Evolutionary conservation across 2,888 invertebrate genomes (phyloP).

Genomic region (Lasioglossum morio): DNA sequence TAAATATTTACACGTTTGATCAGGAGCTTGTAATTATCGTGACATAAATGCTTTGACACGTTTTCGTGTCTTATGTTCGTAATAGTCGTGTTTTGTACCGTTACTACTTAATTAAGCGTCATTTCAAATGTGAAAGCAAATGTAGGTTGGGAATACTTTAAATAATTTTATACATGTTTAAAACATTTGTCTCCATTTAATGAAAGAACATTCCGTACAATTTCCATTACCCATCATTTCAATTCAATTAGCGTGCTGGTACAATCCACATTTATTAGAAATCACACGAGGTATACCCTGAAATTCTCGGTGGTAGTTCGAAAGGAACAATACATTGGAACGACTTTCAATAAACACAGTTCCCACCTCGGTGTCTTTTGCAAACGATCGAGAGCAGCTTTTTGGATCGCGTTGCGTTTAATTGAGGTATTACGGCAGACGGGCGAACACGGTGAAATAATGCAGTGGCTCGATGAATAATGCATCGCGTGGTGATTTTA

Average conservation of each 20-base stretch:
- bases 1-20: not conserved
- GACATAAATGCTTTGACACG: not conserved
- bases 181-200: not conserved
- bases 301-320: not conserved
- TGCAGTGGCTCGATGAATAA: conserved; percentile 50
- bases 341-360: not conserved
- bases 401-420: conserved; percentile 28
- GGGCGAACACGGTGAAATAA: conserved; percentile 32
- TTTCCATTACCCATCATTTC: not conserved
- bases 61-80: not conserved
- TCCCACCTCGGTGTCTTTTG: not conserved
- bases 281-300: not conserved
- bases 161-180: not conserved
- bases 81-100: not conserved
- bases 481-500: conserved; percentile 48
- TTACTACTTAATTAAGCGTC: not conserved
- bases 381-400: not conserved
- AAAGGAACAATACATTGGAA: not conserved
- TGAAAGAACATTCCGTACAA: not conserved
- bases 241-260: not conserved
- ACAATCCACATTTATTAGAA: not conserved
- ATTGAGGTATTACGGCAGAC: conserved; percentile 26
- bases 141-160: not conserved
- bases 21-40: not conserved
- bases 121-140: not conserved